Percentiles rank a stretch among this genome's conserved stretches.
phyloP scores from a whole-genome alignment of 2,113 vertebrate genomes.

The Empidonax alnorum region DNA sequence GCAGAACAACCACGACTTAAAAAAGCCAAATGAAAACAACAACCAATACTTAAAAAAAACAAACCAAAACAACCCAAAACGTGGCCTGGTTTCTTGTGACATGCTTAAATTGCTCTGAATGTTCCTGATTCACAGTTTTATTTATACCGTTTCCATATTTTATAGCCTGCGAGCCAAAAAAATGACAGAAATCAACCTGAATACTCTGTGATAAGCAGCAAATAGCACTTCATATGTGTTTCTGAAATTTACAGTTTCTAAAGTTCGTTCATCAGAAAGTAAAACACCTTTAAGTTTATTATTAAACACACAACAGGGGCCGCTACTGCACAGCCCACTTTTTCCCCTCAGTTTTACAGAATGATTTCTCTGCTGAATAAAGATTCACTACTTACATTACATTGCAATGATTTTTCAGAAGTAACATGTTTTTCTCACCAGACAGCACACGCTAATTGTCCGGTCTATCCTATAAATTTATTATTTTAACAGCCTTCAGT shows the following conservation, averaged over 20 bases:
- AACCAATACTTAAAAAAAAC: not conserved
- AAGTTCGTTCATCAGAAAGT: not conserved
- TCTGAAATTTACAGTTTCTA: not conserved
- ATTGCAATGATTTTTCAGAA: not conserved
- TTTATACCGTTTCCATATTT: not conserved
- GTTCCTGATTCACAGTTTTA: not conserved
- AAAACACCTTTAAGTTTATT: not conserved
- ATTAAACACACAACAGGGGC: not conserved
- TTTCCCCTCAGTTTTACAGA: not conserved
- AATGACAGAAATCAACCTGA: not conserved
- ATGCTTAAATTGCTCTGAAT: not conserved
- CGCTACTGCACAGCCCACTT: not conserved
- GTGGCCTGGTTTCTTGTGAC: not conserved
- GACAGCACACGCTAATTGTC: not conserved
- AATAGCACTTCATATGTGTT: accelerated
- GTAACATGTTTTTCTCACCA: not conserved
- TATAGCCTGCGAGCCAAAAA: not conserved
- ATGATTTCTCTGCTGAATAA: not conserved
- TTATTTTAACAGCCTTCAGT: not conserved
- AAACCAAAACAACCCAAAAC: not conserved
- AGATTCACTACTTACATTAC: not conserved
- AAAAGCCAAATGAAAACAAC: not conserved
- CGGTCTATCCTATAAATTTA: not conserved
- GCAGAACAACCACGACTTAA: not conserved
- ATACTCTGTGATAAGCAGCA: not conserved